Percentiles rank a stretch among this genome's conserved stretches.
Evolutionary conservation across 2,888 invertebrate species (phyloP).

Genomic region (Oeneis ivallda): DNA sequence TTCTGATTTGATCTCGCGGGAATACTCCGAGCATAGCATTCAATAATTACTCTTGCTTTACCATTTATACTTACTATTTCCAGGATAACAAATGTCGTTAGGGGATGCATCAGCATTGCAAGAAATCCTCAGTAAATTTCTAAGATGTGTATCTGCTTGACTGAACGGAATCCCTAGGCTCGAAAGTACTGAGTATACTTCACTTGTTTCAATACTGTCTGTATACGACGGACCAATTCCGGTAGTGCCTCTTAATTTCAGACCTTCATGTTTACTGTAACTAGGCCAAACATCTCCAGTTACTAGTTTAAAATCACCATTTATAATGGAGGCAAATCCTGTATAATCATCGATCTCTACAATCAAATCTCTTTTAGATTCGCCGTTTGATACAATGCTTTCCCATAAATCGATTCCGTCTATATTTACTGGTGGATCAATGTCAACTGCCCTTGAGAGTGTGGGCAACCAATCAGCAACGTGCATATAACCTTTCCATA

Average conservation of each 20-base stretch:
- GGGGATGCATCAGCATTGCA: conserved; percentile 43
- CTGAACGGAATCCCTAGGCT: conserved; percentile 49
- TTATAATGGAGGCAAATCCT: conserved; percentile 57
- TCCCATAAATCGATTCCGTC: conserved; percentile 70
- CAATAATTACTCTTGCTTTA: background rate
- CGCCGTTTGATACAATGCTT: conserved; percentile 52
- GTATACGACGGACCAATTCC: conserved; percentile 54
- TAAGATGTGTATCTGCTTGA: conserved; percentile 43
- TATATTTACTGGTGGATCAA: conserved; percentile 50
- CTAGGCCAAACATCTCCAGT: conserved; percentile 50
- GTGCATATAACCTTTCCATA: conserved; percentile 84
- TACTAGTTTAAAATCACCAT: conserved; percentile 62
- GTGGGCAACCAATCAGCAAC: conserved; percentile 93
- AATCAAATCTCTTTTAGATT: conserved; percentile 55
- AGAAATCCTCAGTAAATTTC: conserved; percentile 51
- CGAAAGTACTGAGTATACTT: conserved; percentile 50
- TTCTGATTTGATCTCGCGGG: no score
- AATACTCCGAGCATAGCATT: no score
- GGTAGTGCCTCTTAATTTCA: conserved; percentile 54
- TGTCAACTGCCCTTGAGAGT: conserved; percentile 67
- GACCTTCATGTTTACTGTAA: conserved; percentile 56
- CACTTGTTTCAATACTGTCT: conserved; percentile 51
- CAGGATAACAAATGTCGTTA: conserved; percentile 53
- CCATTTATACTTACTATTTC: conserved; percentile 22
- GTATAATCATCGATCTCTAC: conserved; percentile 65